These are phyloP conservation scores for Steinernema carpocapsae DNA, from an alignment of 2,888 invertebrate genomes.

Conservation along the genomic window DNA sequence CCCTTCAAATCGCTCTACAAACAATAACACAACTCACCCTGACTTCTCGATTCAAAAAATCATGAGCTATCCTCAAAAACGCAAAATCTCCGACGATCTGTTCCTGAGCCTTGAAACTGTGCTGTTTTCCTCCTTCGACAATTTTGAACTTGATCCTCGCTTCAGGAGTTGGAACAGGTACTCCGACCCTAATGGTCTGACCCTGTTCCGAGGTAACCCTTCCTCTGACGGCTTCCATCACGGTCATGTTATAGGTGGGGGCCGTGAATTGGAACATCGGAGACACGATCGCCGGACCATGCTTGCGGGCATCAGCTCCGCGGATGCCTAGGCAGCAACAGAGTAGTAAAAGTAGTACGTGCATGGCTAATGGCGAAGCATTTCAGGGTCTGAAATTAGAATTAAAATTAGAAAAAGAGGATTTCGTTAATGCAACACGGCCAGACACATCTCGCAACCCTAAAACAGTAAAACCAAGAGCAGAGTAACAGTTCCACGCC, in stretches of 20 bases:
- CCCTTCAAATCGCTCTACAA: too few relatives aligned
- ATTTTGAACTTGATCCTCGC: slow-evolving; percentile 81
- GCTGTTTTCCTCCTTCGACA: slow-evolving; percentile 70
- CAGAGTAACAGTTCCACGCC: too few relatives aligned
- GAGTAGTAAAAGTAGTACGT: slow-evolving; percentile 30
- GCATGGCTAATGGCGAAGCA: not conserved
- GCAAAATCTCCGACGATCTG: slow-evolving; percentile 85
- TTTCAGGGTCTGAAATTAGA: not conserved
- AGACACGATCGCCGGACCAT: not conserved
- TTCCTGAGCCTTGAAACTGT: slow-evolving; percentile 56
- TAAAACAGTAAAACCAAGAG: too few relatives aligned
- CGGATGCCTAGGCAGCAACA: slow-evolving; percentile 32
- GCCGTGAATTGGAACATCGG: slow-evolving; percentile 77
- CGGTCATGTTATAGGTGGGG: slow-evolving; percentile 81
- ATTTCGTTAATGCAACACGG: too few relatives aligned
- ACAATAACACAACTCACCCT: slow-evolving; percentile 73
- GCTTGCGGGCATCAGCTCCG: slow-evolving; percentile 10
- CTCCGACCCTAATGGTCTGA: slow-evolving; percentile 75
- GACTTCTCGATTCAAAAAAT: slow-evolving; percentile 90
- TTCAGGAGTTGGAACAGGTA: slow-evolving; percentile 73
- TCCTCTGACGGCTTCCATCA: slow-evolving; percentile 36
- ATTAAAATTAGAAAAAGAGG: too few relatives aligned
- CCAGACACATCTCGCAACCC: too few relatives aligned
- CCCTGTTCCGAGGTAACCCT: slow-evolving; percentile 37
- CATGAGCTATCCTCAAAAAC: slow-evolving; percentile 85